Percentiles rank a stretch among this genome's conserved stretches.
phyloP scores from a whole-genome alignment of 2,797 vertebrate genomes.

The Syndactyla subalaris region DNA sequence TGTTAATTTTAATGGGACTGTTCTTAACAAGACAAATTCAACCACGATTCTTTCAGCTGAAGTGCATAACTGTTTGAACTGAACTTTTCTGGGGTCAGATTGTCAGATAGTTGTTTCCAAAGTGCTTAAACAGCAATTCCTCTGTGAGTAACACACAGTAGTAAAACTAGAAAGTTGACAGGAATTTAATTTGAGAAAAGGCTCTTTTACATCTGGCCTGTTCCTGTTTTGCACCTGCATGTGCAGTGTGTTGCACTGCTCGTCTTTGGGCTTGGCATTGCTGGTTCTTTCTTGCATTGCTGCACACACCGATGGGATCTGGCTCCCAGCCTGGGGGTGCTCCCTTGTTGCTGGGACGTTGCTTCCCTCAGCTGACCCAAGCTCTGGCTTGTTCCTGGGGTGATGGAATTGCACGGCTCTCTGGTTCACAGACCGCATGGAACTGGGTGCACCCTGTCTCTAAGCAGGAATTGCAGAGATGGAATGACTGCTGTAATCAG shows the following conservation, averaged over 20 bases:
- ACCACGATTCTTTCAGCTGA: rapidly evolving
- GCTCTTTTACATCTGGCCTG: neutral
- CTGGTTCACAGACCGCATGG: constrained; percentile 30
- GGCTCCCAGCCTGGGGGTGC: neutral
- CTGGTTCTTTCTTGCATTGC: neutral
- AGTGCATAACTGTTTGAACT: neutral
- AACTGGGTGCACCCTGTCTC: neutral
- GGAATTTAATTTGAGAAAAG: neutral
- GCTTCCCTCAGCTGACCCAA: neutral
- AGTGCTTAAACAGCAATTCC: neutral
- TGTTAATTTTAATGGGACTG: neutral
- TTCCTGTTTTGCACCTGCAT: constrained; percentile 17
- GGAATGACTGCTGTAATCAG: neutral
- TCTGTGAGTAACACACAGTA: neutral
- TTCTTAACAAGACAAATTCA: neutral
- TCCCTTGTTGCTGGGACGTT: neutral
- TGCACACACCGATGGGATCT: neutral
- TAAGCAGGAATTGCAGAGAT: neutral
- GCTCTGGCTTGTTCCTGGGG: neutral
- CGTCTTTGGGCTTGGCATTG: neutral
- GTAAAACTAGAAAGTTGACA: neutral
- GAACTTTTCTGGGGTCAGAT: neutral
- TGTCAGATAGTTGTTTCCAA: neutral
- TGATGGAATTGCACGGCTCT: constrained; percentile 4
- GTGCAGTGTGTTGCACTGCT: neutral